A percentile compares a stretch with the other conserved stretches of the same genome.
phyloP scores from a whole-genome alignment of 2,888 invertebrate species.

The Perizoma affinitatum region DNA sequence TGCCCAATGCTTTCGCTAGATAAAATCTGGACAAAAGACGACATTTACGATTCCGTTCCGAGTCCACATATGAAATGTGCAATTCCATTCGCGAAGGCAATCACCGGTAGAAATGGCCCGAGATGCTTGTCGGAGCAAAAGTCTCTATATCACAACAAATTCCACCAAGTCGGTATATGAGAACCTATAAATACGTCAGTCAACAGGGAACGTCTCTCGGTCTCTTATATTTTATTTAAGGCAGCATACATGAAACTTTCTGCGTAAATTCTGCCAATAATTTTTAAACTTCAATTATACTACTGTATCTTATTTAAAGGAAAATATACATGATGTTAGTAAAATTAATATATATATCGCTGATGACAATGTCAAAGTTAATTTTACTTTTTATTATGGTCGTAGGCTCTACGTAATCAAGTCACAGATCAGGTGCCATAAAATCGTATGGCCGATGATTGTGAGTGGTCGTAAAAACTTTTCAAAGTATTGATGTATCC shows the following conservation, averaged over 20 bases:
- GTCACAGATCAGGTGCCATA: slow-evolving; percentile 33
- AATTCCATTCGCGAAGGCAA: slow-evolving; percentile 38
- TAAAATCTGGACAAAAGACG: slow-evolving; percentile 36
- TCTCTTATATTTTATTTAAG: slow-evolving; percentile 43
- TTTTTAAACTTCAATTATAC: slow-evolving; percentile 24
- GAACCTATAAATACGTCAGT: slow-evolving; percentile 50
- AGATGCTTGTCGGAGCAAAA: slow-evolving; percentile 32
- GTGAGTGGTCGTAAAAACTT: slow-evolving; percentile 36
- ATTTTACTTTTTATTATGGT: slow-evolving; percentile 18
- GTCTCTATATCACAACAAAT: slow-evolving; percentile 39
- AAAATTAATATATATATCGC: neutral
- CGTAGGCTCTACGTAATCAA: slow-evolving; percentile 26
- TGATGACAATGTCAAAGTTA: slow-evolving; percentile 15
- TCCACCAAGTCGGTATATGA: slow-evolving; percentile 44
- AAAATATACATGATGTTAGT: slow-evolving; percentile 5
- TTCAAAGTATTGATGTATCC: slow-evolving; percentile 35
- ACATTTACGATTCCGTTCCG: slow-evolving; percentile 31
- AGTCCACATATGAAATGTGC: slow-evolving; percentile 34
- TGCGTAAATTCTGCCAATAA: slow-evolving; percentile 26
- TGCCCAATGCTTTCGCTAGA: slow-evolving; percentile 32
- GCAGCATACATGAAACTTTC: slow-evolving; percentile 33
- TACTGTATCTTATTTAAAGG: slow-evolving; percentile 2
- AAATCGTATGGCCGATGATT: slow-evolving; percentile 34
- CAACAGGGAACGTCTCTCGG: slow-evolving; percentile 38
- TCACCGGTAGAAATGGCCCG: slow-evolving; percentile 41